Evolutionary conservation across 2,113 vertebrate genomes (phyloP).

Genomic region (Leptosomus discolor): DNA sequence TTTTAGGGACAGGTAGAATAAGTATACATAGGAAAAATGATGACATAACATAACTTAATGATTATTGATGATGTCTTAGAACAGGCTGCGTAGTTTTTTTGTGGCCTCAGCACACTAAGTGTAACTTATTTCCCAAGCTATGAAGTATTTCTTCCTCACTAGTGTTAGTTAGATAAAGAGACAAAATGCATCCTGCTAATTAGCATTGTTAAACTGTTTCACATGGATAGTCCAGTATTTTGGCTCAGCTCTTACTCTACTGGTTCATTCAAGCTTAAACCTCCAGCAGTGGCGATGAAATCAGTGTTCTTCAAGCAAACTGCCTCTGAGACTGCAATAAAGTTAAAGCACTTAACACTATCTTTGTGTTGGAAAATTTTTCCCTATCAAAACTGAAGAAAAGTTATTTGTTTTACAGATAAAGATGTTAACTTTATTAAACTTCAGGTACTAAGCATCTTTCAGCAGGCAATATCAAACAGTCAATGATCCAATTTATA

Average conservation of each 20-base stretch:
- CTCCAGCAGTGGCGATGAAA: background rate
- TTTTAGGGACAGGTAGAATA: background rate
- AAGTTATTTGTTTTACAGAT: background rate
- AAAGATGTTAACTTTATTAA: slow-evolving; percentile 48
- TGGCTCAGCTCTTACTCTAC: slow-evolving; percentile 10
- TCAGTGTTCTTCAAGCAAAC: slow-evolving; percentile 18
- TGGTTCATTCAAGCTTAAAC: slow-evolving; percentile 7
- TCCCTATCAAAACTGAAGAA: background rate
- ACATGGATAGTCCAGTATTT: background rate
- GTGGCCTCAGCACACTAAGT: background rate
- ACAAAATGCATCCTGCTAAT: slow-evolving; percentile 18
- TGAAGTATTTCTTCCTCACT: background rate
- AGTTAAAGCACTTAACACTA: background rate
- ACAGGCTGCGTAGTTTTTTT: background rate
- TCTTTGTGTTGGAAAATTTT: background rate
- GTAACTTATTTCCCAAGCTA: background rate
- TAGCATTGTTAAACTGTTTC: background rate
- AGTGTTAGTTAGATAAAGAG: background rate
- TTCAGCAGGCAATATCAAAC: background rate
- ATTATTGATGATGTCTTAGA: background rate
- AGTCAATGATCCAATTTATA: background rate
- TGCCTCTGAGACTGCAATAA: background rate
- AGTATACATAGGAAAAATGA: background rate
- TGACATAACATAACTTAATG: background rate
- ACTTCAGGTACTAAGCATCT: background rate